Base-by-base conservation (phyloP, 2,888 invertebrate species). In the Pandemis heparana region DNA sequence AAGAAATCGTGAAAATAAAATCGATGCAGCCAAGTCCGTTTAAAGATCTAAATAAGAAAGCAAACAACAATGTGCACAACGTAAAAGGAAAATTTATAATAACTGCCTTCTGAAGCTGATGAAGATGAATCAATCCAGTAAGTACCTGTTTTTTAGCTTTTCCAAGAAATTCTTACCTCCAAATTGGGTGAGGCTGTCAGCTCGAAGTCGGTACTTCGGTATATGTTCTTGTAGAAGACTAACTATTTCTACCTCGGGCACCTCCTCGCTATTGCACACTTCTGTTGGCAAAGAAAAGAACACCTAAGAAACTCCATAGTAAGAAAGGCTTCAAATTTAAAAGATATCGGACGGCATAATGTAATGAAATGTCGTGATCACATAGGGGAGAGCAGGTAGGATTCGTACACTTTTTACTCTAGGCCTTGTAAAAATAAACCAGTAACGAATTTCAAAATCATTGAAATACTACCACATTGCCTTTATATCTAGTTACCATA, bases 231-330 rank as follows among this genome's bases (percentile, higher is more conserved):
- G 98, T 81, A 99, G 95, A 81, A 99, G 95, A 91, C 98, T 98
- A 92, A 99, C 97, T 86, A 99, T 98, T 95, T 99, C 99, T 86
- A 99, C 98, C 95, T 99, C 99, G 78, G 98, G 98, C 92, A 98
- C 96, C 92, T 98, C 97, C 90, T 97, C 98, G 92, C 97, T 97
- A 95, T 97, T 98, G 96, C 98, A 98, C 95, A 99, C 96, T 95
- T 98, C 98, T 98, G 96, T 76, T 79, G 82, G 89, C 90, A 91
- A 92, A 87, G 84, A 75, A 84, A 84, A 77, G 70, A 70, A 69
- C 71, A 51, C 9, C 61, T 69, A 73, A 77, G 10, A 64, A 64
- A n/a, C 4, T 32, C 23, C 23, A 32, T 32, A 32, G 23, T 32
- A 32, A 32, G 23, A 32, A 32, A 48, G 5, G 14, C 3, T 32